A percentile compares a stretch with the other conserved stretches of the same genome.
phyloP scores from a whole-genome alignment of 2,888 invertebrate species.

The Spilosoma lubricipeda region DNA sequence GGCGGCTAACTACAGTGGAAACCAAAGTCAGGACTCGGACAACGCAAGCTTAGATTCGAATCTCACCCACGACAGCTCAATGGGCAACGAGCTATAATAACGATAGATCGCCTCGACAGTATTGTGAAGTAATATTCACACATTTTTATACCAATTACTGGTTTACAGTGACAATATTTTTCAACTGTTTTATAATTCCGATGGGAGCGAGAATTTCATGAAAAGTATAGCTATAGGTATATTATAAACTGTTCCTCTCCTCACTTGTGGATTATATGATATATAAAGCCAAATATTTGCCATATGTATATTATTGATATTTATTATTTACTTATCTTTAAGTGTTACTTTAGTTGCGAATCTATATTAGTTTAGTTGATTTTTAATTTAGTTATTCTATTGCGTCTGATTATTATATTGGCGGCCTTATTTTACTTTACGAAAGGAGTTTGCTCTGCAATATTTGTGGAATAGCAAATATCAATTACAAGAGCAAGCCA shows the following conservation, averaged over 20 bases:
- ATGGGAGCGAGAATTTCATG: constrained; percentile 42
- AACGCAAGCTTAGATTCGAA: constrained; percentile 94
- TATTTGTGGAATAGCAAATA: constrained; percentile 82
- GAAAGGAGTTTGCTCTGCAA: constrained; percentile 78
- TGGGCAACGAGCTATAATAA: constrained; percentile 82
- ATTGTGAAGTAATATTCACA: constrained; percentile 16
- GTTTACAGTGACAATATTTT: constrained; percentile 48
- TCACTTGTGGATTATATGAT: constrained; percentile 67
- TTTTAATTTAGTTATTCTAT: constrained; percentile 42
- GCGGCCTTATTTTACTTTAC: constrained; percentile 48
- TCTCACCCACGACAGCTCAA: constrained; percentile 90
- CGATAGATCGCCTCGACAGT: constrained; percentile 26
- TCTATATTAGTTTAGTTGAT: constrained; percentile 60
- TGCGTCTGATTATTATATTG: constrained; percentile 32
- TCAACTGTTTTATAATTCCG: constrained; percentile 25
- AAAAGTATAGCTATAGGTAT: constrained; percentile 32
- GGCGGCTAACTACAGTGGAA: constrained; percentile 96
- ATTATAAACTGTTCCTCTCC: constrained; percentile 55
- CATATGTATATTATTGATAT: constrained; percentile 81
- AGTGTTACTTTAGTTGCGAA: constrained; percentile 68
- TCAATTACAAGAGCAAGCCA: constrained; percentile 72
- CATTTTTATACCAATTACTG: constrained; percentile 45
- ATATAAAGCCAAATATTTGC: constrained; percentile 86
- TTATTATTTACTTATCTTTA: constrained; percentile 69
- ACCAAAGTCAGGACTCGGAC: constrained; percentile 96